Percentiles rank a stretch among this genome's conserved stretches.
Evolutionary conservation across 2,797 vertebrate genomes (phyloP).

Genomic region (Anguilla marmorata): DNA sequence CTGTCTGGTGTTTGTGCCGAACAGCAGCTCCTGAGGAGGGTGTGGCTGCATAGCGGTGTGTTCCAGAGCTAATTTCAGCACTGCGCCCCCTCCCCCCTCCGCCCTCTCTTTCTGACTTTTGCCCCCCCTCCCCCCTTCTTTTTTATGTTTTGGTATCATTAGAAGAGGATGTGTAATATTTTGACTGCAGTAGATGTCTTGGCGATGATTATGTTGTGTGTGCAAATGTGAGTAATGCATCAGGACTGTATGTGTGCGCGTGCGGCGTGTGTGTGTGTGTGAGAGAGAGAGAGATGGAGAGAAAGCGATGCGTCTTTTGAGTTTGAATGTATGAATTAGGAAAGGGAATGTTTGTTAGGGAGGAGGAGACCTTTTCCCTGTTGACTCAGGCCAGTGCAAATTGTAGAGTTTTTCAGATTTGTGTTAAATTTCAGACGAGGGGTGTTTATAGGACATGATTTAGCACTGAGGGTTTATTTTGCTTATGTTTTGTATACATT

Average conservation of each 20-base stretch:
- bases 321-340: constrained; percentile 4
- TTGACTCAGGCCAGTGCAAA: constrained; percentile 16
- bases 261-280: background rate
- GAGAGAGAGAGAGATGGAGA: background rate
- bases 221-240: background rate
- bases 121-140: background rate
- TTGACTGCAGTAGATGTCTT: background rate
- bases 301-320: background rate
- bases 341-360: constrained; percentile 16
- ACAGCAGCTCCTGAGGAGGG: background rate
- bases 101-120: background rate
- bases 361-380: constrained; percentile 4
- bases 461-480: constrained; percentile 9
- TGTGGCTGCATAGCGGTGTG: background rate
- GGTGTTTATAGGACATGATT: constrained; percentile 16
- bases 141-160: background rate
- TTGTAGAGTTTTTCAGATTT: background rate
- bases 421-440: background rate
- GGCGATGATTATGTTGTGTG: background rate
- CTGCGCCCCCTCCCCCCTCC: background rate
- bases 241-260: background rate
- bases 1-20: background rate
- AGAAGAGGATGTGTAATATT: background rate
- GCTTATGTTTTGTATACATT: background rate
- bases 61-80: background rate